phyloP scores from a whole-genome alignment of 2,797 vertebrate species.

The Trachops cirrhosus region DNA sequence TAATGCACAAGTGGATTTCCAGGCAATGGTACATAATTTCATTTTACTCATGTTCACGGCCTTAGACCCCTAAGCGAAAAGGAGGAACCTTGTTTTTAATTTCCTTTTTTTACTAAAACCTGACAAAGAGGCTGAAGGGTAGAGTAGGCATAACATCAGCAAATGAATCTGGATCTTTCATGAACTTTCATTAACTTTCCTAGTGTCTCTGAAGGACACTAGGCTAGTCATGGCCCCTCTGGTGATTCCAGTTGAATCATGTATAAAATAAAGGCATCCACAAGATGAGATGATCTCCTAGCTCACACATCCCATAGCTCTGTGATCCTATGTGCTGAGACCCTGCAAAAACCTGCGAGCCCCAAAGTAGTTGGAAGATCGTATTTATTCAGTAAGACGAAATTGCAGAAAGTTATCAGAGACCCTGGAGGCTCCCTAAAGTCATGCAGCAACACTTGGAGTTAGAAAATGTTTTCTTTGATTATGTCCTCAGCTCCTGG shows the following conservation, averaged over 20 bases:
- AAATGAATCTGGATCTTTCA: neutral
- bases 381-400: conserved; percentile 5
- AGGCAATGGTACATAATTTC: conserved; percentile 86
- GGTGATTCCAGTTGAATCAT: neutral
- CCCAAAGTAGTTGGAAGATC: neutral
- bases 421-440: neutral
- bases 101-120: neutral
- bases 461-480: neutral
- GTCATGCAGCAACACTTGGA: neutral
- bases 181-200: too few relatives aligned
- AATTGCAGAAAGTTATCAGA: neutral
- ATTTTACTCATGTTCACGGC: conserved; percentile 45
- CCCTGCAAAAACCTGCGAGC: neutral
- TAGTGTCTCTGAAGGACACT: neutral
- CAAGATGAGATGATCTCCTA: neutral
- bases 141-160: neutral
- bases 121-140: neutral
- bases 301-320: neutral
- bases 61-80: conserved; percentile 39
- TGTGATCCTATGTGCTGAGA: neutral
- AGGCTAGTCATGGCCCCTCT: neutral
- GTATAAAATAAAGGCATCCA: neutral
- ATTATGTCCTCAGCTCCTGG: neutral
- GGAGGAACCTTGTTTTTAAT: neutral
- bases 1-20: conserved; percentile 88